A percentile compares a stretch with the other conserved stretches of the same genome.
phyloP scores from a whole-genome alignment of 2,888 invertebrate genomes.

The Philaethria dido region DNA sequence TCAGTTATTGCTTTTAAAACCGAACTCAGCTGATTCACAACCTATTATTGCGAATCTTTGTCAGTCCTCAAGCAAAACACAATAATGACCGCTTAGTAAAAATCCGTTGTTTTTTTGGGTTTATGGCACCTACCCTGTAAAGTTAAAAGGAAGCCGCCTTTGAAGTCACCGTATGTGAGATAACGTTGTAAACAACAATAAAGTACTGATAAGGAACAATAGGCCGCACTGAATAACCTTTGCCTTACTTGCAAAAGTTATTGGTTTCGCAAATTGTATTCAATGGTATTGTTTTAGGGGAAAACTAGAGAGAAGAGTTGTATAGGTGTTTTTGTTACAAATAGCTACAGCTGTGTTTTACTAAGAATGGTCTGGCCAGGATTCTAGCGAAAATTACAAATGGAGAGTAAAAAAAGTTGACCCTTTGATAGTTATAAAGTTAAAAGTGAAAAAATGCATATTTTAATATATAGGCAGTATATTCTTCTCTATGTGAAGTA shows the following conservation, averaged over 20 bases:
- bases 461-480: too few relatives aligned
- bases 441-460: too few relatives aligned
- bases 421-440: too few relatives aligned
- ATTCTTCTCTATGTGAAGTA: too few relatives aligned
- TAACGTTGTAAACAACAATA: constrained; percentile 55
- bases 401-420: not conserved
- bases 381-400: not conserved
- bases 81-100: not conserved
- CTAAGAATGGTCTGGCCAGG: not conserved
- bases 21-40: not conserved
- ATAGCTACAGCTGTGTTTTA: constrained; percentile 7
- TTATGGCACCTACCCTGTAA: constrained; percentile 30
- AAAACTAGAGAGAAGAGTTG: not conserved
- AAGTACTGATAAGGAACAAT: constrained; percentile 57
- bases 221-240: constrained; percentile 30
- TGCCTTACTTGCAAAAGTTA: constrained; percentile 25
- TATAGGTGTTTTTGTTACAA: not conserved
- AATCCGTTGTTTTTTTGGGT: constrained; percentile 30
- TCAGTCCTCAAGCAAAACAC: not conserved
- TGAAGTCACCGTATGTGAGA: constrained; percentile 64
- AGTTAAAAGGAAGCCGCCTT: constrained; percentile 49
- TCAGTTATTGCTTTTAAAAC: not conserved
- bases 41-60: constrained; percentile 19
- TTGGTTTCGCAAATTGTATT: constrained; percentile 23
- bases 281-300: constrained; percentile 6